Evolutionary conservation across 2,888 invertebrate genomes (phyloP).

Genomic region (Phytoseiulus persimilis): DNA sequence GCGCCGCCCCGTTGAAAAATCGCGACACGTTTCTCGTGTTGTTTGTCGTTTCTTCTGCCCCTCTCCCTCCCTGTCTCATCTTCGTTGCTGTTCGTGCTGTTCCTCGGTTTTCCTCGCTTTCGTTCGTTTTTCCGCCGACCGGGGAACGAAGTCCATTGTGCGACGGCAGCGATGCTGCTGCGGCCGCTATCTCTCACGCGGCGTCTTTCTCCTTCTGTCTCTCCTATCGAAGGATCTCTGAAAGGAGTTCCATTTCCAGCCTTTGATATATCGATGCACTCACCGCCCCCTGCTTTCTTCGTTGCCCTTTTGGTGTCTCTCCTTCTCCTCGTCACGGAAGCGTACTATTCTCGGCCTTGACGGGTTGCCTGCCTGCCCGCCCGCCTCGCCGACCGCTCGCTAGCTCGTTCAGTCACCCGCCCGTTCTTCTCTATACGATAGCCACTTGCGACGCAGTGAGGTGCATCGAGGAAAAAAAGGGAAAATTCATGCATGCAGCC

Average conservation of each 20-base stretch:
- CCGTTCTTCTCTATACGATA: background rate
- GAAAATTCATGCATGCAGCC: background rate
- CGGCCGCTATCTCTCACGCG: background rate
- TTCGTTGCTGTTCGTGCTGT: background rate
- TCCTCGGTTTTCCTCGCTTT: background rate
- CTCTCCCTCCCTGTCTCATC: background rate
- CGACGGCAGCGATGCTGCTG: background rate
- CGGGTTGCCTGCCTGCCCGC: background rate
- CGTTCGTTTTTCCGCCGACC: background rate
- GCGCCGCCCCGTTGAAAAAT: background rate
- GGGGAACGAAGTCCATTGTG: background rate
- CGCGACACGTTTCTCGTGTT: background rate
- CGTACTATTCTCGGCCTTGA: background rate
- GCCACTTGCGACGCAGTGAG: background rate
- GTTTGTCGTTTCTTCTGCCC: background rate
- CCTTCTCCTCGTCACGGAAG: background rate
- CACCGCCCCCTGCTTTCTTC: background rate
- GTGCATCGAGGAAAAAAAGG: background rate
- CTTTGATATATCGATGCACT: constrained; percentile 5
- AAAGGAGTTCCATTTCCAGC: constrained; percentile 5
- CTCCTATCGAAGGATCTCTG: background rate
- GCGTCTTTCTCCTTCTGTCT: background rate
- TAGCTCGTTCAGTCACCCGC: background rate
- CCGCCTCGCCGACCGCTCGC: background rate
- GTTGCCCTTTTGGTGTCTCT: background rate